phyloP scores from a whole-genome alignment of 2,113 vertebrate species.

The Marmota flaviventris region DNA sequence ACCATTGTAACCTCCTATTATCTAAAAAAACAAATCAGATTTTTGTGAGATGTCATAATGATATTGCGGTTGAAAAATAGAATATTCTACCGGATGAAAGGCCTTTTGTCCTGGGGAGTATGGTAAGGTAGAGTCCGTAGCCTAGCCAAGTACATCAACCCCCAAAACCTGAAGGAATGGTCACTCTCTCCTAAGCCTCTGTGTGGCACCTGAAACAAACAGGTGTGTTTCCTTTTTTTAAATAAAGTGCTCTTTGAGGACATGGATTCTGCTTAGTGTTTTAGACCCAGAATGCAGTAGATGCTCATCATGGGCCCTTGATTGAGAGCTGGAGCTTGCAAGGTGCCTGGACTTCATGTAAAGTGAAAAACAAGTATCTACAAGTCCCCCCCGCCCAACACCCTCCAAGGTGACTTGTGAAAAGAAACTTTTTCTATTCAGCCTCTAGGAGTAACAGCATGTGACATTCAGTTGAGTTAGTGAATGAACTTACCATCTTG shows the following conservation, averaged over 20 bases:
- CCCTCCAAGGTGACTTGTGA: not conserved
- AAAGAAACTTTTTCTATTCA: not conserved
- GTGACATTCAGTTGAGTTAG: not conserved
- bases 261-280: not conserved
- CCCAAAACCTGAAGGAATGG: not conserved
- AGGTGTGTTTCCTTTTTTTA: not conserved
- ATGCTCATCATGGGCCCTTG: not conserved
- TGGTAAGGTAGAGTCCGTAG: not conserved
- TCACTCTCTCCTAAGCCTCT: not conserved
- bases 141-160: not conserved
- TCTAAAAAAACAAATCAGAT: not conserved
- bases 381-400: not conserved
- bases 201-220: fast-evolving
- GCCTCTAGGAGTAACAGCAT: not conserved
- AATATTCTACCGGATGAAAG: not conserved
- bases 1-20: not conserved
- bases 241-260: not conserved
- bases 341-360: too few relatives aligned
- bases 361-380: too few relatives aligned
- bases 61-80: not conserved
- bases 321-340: too few relatives aligned
- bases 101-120: not conserved
- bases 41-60: not conserved
- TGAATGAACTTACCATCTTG: not conserved
- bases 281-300: not conserved